Conservation (phyloP, 2,113 vertebrate species). For the Phocoena phocoena region DNA sequence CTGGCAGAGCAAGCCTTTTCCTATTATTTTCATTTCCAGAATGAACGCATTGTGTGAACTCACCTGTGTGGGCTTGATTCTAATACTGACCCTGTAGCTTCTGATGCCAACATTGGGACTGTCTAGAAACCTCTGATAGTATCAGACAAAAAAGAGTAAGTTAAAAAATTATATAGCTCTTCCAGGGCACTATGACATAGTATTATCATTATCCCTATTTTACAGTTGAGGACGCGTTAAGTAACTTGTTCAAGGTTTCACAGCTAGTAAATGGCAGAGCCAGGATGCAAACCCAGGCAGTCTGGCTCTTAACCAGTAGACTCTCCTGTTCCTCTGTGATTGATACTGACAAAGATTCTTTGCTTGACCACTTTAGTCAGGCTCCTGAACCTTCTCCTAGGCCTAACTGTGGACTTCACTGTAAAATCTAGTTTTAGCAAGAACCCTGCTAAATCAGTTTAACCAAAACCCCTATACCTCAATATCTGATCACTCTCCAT, state of each 20-base stretch:
- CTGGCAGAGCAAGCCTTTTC: not conserved
- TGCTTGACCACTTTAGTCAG: not conserved
- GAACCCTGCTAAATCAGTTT: not conserved
- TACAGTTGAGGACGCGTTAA: not conserved
- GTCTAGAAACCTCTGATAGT: not conserved
- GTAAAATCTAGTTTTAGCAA: not conserved
- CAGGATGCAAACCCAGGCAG: not conserved
- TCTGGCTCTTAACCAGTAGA: not conserved
- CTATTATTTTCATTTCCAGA: not conserved
- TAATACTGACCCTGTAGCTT: not conserved
- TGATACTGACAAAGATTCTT: not conserved
- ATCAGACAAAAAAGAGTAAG: not conserved
- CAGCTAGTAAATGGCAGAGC: not conserved
- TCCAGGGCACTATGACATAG: not conserved
- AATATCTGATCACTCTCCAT: not conserved
- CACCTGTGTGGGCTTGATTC: not conserved
- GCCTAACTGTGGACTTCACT: not conserved
- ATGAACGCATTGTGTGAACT: not conserved
- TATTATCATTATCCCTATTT: not conserved
- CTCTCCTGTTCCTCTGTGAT: not conserved
- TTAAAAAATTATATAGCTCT: not conserved
- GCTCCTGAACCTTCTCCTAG: not conserved
- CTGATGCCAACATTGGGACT: not conserved
- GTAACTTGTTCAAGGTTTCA: not conserved
- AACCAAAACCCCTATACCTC: not conserved